Conservation (phyloP, 2,113 vertebrate species). For the Pelmatolapia mariae region DNA sequence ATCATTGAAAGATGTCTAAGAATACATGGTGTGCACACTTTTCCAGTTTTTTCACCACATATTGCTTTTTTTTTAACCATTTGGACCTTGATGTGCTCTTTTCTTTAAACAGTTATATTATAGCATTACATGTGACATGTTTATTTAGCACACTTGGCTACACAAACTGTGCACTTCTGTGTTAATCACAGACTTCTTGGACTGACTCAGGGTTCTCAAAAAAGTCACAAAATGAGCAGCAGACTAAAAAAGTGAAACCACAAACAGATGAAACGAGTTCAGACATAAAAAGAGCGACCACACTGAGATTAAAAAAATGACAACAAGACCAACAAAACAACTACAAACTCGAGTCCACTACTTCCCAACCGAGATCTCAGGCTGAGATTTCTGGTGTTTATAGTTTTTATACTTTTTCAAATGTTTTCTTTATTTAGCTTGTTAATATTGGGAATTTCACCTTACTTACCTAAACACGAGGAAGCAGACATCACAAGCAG, state of each 20-base stretch:
- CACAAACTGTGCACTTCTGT: not conserved
- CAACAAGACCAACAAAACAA: not conserved
- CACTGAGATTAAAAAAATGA: not conserved
- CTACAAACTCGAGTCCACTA: not conserved
- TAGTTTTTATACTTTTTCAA: not conserved
- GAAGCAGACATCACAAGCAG: not conserved
- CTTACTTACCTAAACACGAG: not conserved
- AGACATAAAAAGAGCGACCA: not conserved
- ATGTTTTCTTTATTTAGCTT: not conserved
- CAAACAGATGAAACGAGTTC: not conserved
- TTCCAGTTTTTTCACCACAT: not conserved
- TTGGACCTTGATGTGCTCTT: not conserved
- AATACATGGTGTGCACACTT: not conserved
- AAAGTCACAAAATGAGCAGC: not conserved
- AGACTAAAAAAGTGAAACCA: not conserved
- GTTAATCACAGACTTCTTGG: not conserved
- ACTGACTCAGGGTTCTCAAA: not conserved
- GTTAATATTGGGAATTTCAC: not conserved
- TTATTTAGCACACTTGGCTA: not conserved
- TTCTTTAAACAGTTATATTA: not conserved
- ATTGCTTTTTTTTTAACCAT: not conserved
- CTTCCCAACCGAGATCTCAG: not conserved
- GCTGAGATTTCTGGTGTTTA: not conserved
- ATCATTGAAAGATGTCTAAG: not conserved
- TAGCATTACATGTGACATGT: not conserved